These are phyloP conservation scores for Macheiramphus alcinus DNA, from an alignment of 2,113 vertebrate genomes.

Conservation along the genomic window DNA sequence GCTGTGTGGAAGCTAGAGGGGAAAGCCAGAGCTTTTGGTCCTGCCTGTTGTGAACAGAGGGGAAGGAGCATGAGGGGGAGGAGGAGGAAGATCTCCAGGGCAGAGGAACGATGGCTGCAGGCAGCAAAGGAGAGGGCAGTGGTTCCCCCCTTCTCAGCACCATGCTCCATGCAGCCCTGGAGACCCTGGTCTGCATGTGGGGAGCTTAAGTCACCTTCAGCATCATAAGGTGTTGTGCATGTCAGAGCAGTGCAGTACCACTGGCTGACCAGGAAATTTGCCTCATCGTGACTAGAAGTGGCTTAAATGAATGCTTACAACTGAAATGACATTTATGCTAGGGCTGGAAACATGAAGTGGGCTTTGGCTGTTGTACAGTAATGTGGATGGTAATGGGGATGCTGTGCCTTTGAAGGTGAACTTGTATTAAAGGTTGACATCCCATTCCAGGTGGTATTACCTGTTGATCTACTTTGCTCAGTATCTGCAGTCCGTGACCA, in stretches of 20 bases:
- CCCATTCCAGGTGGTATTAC: background rate
- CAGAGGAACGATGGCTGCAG: background rate
- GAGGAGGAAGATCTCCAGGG: background rate
- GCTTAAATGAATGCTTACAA: background rate
- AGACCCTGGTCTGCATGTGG: background rate
- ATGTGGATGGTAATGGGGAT: background rate
- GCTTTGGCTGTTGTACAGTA: background rate
- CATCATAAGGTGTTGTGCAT: background rate
- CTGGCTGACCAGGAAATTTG: background rate
- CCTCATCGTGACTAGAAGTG: background rate
- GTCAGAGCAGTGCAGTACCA: background rate
- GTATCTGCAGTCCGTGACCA: background rate
- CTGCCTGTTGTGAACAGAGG: background rate
- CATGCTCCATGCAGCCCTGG: rapidly evolving
- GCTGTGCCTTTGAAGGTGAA: background rate
- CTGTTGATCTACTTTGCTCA: background rate
- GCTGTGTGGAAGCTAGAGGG: background rate
- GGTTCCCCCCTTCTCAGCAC: background rate
- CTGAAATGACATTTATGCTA: background rate
- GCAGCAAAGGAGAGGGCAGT: background rate
- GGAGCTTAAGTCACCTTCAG: background rate
- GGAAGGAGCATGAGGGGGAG: background rate
- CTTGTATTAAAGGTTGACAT: background rate
- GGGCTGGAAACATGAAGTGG: background rate
- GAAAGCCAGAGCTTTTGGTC: background rate